A percentile compares a stretch with the other conserved stretches of the same genome.
phyloP scores from a whole-genome alignment of 2,888 invertebrate species.

The Melinaea marsaeus region DNA sequence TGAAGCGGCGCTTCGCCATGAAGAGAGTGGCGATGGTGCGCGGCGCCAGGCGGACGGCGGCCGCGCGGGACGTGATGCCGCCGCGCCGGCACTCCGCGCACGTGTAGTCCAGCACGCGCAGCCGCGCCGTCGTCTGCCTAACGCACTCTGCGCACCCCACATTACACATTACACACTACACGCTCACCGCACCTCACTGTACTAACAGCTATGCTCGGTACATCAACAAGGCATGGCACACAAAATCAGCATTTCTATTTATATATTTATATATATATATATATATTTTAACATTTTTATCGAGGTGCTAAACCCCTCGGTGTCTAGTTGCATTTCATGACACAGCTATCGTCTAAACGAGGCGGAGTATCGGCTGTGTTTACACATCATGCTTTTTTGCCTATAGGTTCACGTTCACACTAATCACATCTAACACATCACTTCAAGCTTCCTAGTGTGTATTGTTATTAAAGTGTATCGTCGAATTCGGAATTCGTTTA shows the following conservation, averaged over 20 bases:
- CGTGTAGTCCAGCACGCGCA: slow-evolving; percentile 73
- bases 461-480: slow-evolving; percentile 7
- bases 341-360: slow-evolving; percentile 56
- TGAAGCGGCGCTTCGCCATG: slow-evolving; percentile 76
- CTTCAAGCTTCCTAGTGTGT: slow-evolving; percentile 45
- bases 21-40: slow-evolving; percentile 74
- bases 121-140: slow-evolving; percentile 58
- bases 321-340: slow-evolving; percentile 40
- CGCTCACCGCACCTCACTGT: slow-evolving; percentile 17
- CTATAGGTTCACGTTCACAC: slow-evolving; percentile 46
- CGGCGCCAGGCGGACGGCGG: slow-evolving; percentile 70
- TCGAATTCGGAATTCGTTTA: slow-evolving; percentile 17
- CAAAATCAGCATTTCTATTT: slow-evolving; percentile 47
- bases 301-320: slow-evolving; percentile 23
- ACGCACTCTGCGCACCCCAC: slow-evolving; percentile 63
- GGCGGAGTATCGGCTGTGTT: slow-evolving; percentile 49
- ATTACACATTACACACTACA: slow-evolving; percentile 16
- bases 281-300: slow-evolving; percentile 10
- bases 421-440: slow-evolving; percentile 52
- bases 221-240: slow-evolving; percentile 46
- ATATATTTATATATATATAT: slow-evolving; percentile 31
- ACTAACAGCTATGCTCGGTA: neutral
- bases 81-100: slow-evolving; percentile 73
- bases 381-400: slow-evolving; percentile 61
- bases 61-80: slow-evolving; percentile 72